Conservation (phyloP, 2,888 invertebrate genomes). For the Psylliodes chrysocephalus region DNA sequence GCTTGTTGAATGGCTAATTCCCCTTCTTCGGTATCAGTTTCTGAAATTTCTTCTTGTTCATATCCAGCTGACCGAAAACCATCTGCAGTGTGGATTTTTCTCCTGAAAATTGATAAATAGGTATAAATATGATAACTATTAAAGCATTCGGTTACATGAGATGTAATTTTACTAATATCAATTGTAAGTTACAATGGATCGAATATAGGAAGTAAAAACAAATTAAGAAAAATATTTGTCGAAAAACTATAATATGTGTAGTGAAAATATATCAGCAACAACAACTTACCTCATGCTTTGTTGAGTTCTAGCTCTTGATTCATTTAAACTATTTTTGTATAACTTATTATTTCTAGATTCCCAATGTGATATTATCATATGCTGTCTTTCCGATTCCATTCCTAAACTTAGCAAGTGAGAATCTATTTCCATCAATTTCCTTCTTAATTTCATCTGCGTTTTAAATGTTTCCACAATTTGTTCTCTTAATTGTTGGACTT, state of each 20-base stretch:
- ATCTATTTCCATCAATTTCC: conserved; percentile 90
- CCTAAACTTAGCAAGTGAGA: conserved; percentile 87
- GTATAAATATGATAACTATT: too few species aligned
- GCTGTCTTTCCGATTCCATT: conserved; percentile 88
- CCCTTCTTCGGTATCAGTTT: conserved; percentile 66
- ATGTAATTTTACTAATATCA: too few species aligned
- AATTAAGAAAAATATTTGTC: too few species aligned
- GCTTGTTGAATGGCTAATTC: conserved; percentile 81
- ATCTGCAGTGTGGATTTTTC: conserved; percentile 54
- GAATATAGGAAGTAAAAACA: too few species aligned
- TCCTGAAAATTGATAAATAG: conserved; percentile 45
- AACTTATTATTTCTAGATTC: conserved; percentile 83
- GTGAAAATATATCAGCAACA: too few species aligned
- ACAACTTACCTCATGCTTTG: conserved; percentile 71
- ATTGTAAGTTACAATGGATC: too few species aligned
- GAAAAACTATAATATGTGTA: too few species aligned
- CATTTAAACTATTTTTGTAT: conserved; percentile 70
- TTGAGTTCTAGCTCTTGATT: conserved; percentile 71
- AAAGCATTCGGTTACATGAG: too few species aligned
- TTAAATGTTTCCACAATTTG: conserved; percentile 90
- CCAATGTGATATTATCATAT: conserved; percentile 90
- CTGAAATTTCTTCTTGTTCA: conserved; percentile 56
- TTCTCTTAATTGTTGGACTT: conserved; percentile 77
- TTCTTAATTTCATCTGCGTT: conserved; percentile 90
- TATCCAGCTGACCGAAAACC: conserved; percentile 61